Base-by-base conservation (phyloP, 1,140 invertebrate species). In the Argopecten irradians region DNA sequence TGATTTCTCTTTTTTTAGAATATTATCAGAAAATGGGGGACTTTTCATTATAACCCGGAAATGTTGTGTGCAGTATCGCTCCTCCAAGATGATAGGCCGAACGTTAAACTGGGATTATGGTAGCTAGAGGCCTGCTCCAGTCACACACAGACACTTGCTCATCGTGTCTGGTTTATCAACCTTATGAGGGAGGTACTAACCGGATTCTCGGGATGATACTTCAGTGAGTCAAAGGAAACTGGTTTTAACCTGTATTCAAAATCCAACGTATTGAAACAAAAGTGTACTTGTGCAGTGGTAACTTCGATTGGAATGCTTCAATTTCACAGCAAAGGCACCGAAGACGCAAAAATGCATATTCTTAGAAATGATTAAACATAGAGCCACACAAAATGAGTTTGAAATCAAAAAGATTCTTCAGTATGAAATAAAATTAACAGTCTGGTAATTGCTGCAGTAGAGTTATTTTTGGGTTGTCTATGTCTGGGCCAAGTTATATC, bases 401-500 rank as follows among this genome's bases (percentile, higher is more conserved):
- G 55, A 71, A 28, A 71, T 28, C 7, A 71, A 71, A 5, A 28
- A 28, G 28, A 71, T 71, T 11, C 55, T 71, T 71, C n/a, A n/a
- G 55, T 28, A 71, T 71, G 16, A 71, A 28, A 28, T 71, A 16
- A 8, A 71, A 71, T 71, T 71, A 71, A 71, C n/a, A 71, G 5
- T 71, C n/a, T 71, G n/a, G n/a, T 71, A 71, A 71, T 28, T 71
- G 55, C 55, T 71, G 1, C 22, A 8, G 1, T 71, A 28, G 1
- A 28, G 1, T 71, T 71, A 71, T 71, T 71, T 46, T 71, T 71
- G 22, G 55, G 19, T 71, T n/a, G 55, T 71, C 55, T 2, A 71
- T 71, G 55, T 28, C 55, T 71, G 55, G 55, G 55, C 55, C 55
- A 71, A 71, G n/a, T 71, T 71, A 71, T 71, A 71, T 28, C 55